A percentile compares a stretch with the other conserved stretches of the same genome.
phyloP scores from a whole-genome alignment of 2,113 vertebrate species.

The Phalacrocorax aristotelis region DNA sequence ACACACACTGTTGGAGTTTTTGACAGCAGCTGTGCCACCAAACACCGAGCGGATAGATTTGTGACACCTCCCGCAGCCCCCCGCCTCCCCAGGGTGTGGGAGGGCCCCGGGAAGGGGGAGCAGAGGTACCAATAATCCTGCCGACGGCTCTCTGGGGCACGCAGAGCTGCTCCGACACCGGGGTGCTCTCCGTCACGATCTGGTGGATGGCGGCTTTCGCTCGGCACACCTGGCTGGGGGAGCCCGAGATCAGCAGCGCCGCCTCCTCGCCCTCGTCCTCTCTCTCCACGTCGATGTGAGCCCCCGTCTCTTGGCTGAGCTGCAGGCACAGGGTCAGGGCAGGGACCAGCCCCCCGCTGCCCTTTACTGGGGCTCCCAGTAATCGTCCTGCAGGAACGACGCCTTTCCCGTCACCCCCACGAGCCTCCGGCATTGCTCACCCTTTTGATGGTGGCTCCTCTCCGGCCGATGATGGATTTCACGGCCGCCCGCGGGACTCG shows the following conservation, averaged over 20 bases:
- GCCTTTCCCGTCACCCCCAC: rapidly evolving
- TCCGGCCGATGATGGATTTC: constrained; percentile 69
- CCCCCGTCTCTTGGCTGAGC: constrained; percentile 81
- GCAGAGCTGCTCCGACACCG: constrained; percentile 73
- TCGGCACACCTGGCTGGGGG: constrained; percentile 79
- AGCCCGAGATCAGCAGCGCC: constrained; percentile 82
- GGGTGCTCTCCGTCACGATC: constrained; percentile 75
- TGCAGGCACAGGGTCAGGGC: not conserved
- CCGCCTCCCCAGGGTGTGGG: not conserved
- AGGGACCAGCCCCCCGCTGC: not conserved
- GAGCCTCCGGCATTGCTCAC: not conserved
- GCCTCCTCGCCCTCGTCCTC: constrained; percentile 55
- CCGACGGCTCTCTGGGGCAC: constrained; percentile 84
- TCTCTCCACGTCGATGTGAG: constrained; percentile 68
- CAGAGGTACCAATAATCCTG: constrained; percentile 85
- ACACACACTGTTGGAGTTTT: rapidly evolving
- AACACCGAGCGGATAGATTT: rapidly evolving
- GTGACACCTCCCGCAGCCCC: not conserved
- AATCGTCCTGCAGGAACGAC: too few species aligned
- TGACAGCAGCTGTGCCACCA: rapidly evolving
- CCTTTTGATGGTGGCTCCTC: constrained; percentile 67
- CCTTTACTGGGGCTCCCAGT: not conserved
- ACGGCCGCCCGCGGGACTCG: constrained; percentile 39
- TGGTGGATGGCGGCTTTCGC: constrained; percentile 81
- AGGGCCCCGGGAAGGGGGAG: not conserved